Percentiles rank a stretch among this genome's conserved stretches.
Conservation (phyloP, 2,888 invertebrate species). For the Ophion costatus region DNA sequence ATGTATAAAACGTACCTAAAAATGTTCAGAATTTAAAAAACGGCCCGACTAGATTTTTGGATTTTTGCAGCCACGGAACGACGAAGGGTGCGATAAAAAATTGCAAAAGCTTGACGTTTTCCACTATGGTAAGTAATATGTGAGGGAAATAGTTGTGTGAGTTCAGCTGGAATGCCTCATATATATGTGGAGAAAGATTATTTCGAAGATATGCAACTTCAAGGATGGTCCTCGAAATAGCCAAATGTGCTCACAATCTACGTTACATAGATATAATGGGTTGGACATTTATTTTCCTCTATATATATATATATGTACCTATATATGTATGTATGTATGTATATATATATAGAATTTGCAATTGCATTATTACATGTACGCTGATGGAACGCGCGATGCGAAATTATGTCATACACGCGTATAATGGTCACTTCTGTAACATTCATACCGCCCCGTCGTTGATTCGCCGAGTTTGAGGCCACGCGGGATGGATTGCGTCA, state of each 20-base stretch:
- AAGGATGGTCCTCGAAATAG: background rate
- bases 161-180: too few relatives aligned
- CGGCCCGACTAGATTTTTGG: too few relatives aligned
- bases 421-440: slow-evolving; percentile 55
- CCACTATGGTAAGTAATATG: too few relatives aligned
- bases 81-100: too few relatives aligned
- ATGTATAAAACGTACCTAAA: too few relatives aligned
- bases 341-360: slow-evolving; percentile 49
- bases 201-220: background rate
- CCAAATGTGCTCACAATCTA: background rate
- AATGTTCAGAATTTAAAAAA: too few relatives aligned
- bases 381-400: slow-evolving; percentile 29
- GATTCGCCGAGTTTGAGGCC: slow-evolving; percentile 54
- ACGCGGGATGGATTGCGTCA: slow-evolving; percentile 59
- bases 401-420: slow-evolving; percentile 63
- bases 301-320: slow-evolving; percentile 11
- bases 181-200: background rate
- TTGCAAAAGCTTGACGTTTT: too few relatives aligned
- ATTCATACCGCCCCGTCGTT: slow-evolving; percentile 48
- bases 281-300: background rate
- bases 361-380: slow-evolving; percentile 62
- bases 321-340: slow-evolving; percentile 15
- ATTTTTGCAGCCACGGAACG: too few relatives aligned
- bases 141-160: too few relatives aligned
- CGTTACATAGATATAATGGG: background rate